Evolutionary conservation across 2,888 invertebrate genomes (phyloP), one percentile per base, ranked within the genome.

Genomic region (Laspeyria flexula): DNA sequence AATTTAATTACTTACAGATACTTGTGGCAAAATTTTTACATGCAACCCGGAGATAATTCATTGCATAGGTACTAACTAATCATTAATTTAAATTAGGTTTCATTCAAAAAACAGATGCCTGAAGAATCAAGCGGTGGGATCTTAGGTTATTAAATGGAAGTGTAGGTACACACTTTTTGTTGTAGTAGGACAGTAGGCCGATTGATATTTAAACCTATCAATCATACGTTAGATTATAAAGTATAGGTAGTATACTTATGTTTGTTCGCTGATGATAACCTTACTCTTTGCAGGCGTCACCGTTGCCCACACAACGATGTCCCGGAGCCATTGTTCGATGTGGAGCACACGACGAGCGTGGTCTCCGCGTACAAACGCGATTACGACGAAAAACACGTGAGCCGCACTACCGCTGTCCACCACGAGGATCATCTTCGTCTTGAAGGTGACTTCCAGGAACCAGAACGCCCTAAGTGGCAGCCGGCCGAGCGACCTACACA

Each of bases 271-370:
- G 21, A 44, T 23, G 4, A 10, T 34, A 9, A 39, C 27, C 45
- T 52, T 61, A n/a, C 38, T 45, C 12, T 35, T 72, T 68, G 0
- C 86, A 97, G 97, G 83, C 96, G 96, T 69, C 97, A 97, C 90
- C 95, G 96, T 76, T 97, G 97, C 88, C 94, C 96, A 67, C 97
- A 96, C 88, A 94, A 94, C 77, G 94, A 94, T 83, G 91, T 93
- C 88, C 93, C 90, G 82, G 92, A 93, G 89, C 92, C 93, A 88
- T 91, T 92, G 88, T 93, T 93, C 86, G 92, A 91, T 88, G 92
- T 92, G 88, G 90, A 86, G 86, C 91, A 90, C 81, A 91, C 88
- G 79, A 90, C 86, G 75, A 89, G 85, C 81, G 89, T 93, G 83
- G 93, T 93, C 53, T 94, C 94, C 68, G 94, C 95, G 38, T 95